Evolutionary conservation across 2,797 vertebrate genomes (phyloP), one percentile per base, ranked within the genome.

Genomic region (Phoebastria nigripes): DNA sequence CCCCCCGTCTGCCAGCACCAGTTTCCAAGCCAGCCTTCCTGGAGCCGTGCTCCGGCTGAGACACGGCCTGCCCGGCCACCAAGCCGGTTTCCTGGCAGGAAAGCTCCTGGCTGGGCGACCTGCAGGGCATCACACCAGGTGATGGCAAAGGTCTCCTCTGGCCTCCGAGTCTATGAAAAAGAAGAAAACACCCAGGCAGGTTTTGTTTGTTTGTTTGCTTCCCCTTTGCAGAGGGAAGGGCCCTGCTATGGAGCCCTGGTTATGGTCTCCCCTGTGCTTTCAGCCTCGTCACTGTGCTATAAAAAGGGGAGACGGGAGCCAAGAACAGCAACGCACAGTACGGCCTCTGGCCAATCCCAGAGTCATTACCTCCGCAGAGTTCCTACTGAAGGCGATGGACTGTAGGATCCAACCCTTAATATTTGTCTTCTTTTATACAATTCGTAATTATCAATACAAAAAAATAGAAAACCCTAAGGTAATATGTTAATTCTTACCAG

Each of bases 401-500:
- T 90, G 54, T 76, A 86, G 89, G 35, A 93, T 81, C 44, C 94
- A 94, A 87, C 81, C 67, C 87, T 96, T 96, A 81, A 87, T 95
- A 97, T 97, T 97, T 96, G 91, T 95, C 96, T 92, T 93, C 89
- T 93, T 97, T 95, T 85, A 93, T 87, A 96, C 62, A 92, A 96
- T 97, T 97, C 95, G 73, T 88, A 93, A 94, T 97, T 96, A 98
- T 96, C 94, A 89, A 97, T 96, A 95, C 61, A 93, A 96, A 96
- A 95, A 97, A 96, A 66, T 6, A 72, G 73, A 90, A 93, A 96
- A 51, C 69, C 93, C 85, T 82, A 95, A 97, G 90, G 96, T 97
- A 97, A 96, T 93, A 95, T 97, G 96, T 97, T 98, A 98, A 98
- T 98, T 97, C 97, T 96, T 97, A 94, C 96, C 97, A 98, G 95